These are phyloP conservation scores for Drosophila sulfurigaster DNA, from an alignment of 1,140 invertebrate species.

Conservation along the genomic window DNA sequence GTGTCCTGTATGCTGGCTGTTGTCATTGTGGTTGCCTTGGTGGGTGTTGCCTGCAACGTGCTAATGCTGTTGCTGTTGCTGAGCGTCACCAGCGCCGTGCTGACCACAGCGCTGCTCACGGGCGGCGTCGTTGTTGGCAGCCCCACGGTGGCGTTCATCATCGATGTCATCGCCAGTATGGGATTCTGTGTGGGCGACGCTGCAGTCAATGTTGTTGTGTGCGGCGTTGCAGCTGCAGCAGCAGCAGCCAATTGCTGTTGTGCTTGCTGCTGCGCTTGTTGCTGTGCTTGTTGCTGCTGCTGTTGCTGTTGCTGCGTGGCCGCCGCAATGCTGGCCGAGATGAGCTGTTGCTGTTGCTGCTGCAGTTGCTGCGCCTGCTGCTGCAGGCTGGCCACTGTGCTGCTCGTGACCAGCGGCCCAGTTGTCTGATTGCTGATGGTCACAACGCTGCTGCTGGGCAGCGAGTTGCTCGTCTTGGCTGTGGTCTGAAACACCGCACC, in stretches of 20 bases:
- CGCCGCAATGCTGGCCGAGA: conserved; percentile 58
- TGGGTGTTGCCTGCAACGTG: conserved; percentile 55
- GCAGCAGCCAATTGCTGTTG: conserved; percentile 55
- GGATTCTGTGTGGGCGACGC: conserved; percentile 79
- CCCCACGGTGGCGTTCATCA: conserved; percentile 76
- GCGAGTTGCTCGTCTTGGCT: conserved; percentile 51
- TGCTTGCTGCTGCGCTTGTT: conserved; percentile 53
- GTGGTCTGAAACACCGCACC: conserved; percentile 66
- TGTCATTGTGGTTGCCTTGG: conserved; percentile 45
- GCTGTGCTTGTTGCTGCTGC: conserved; percentile 40
- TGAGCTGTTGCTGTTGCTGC: conserved; percentile 60
- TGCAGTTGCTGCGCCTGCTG: conserved; percentile 63
- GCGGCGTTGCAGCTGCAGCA: conserved; percentile 42
- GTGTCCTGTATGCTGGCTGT: conserved; percentile 33
- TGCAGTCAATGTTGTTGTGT: conserved; percentile 37
- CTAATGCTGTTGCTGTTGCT: conserved; percentile 52
- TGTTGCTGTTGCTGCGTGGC: conserved; percentile 61
- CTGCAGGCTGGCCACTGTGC: conserved; percentile 66
- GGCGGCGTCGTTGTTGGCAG: conserved; percentile 55
- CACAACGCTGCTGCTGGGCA: conserved; percentile 72
- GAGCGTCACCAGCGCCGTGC: conserved; percentile 51
- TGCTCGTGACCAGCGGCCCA: conserved; percentile 76
- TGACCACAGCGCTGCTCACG: conserved; percentile 39
- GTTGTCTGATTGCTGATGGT: conserved; percentile 75
- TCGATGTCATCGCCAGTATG: conserved; percentile 81